phyloP scores from a whole-genome alignment of 2,113 vertebrate species.

The Ptychochromis oligacanthus region DNA sequence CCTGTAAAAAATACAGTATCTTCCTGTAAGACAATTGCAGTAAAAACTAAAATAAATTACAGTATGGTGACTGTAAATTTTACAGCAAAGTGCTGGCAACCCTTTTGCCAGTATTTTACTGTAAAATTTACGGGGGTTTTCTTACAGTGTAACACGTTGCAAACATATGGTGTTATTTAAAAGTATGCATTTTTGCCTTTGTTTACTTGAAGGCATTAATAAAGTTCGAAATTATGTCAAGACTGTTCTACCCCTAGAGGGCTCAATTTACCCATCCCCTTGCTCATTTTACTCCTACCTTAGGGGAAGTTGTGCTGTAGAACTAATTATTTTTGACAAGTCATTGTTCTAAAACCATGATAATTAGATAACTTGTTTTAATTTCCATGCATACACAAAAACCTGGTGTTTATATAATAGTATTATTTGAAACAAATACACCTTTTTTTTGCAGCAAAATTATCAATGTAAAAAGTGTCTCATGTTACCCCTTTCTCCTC shows the following conservation, averaged over 20 bases:
- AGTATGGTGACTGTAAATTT: no score
- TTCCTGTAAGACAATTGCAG: no score
- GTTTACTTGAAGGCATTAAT: neutral
- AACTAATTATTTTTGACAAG: neutral
- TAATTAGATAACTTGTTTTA: no score
- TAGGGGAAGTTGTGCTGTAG: neutral
- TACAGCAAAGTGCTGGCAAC: no score
- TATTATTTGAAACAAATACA: neutral
- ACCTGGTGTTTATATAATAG: no score
- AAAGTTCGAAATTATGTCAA: neutral
- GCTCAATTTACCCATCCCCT: neutral
- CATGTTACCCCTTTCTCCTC: neutral
- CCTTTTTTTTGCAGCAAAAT: neutral
- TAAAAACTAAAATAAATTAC: no score
- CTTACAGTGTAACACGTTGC: neutral
- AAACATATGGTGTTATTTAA: neutral
- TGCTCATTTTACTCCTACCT: neutral
- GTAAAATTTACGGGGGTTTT: no score
- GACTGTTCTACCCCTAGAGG: neutral
- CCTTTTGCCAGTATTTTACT: no score
- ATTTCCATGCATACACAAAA: no score
- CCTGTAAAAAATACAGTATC: no score
- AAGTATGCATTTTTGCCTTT: neutral
- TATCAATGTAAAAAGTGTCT: neutral
- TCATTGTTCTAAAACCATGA: neutral